Evolutionary conservation across 1,140 invertebrate genomes (phyloP), one percentile per base, ranked within the genome.

Genomic region (Zeugodacus cucurbitae): DNA sequence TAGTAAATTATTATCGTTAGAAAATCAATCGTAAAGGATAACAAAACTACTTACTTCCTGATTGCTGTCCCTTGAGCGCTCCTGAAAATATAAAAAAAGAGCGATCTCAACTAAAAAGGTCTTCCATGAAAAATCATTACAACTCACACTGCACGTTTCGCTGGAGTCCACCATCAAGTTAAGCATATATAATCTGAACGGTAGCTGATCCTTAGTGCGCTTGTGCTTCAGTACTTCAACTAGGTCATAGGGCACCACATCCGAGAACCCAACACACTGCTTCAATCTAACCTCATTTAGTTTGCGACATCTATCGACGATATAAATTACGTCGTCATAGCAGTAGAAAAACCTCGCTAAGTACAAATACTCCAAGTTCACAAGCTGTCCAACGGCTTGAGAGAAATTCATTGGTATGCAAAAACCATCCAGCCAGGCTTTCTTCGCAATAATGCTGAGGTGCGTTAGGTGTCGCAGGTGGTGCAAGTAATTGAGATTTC

Each of bases 211-310:
- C 14, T 11, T 44, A 5, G 7, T 48, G 17, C 74, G 74, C 5
- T 48, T 82, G 1, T 41, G 74, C 74, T 82, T n/a, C 74, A 82
- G 11, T 6, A 82, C 74, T 29, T 82, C 74, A 29, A 48, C 37
- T 41, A 82, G 7, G 14, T 82, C 41, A 26, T 82, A 82, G 22
- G n/a, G n/a, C 41, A 48, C 74, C 11, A 82, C 34, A 29, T 82
- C 74, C 7, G 74, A 82, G n/a, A 82, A 82, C 3, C 74, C 74
- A n/a, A 82, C 74, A 48, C 74, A 82, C 4, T 82, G 41, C 41
- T 48, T 82, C n/a, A 82, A 8, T 41, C 41, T 34, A 20, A 82
- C 11, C 41, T 48, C 74, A 2, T 48, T 82, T 22, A 82, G 3
- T 82, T 10, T 82, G 20, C 2, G 4, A 17, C 74, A 82, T 48